Evolutionary conservation across 2,797 vertebrate genomes (phyloP).

Genomic region (Megalops cyprinoides): DNA sequence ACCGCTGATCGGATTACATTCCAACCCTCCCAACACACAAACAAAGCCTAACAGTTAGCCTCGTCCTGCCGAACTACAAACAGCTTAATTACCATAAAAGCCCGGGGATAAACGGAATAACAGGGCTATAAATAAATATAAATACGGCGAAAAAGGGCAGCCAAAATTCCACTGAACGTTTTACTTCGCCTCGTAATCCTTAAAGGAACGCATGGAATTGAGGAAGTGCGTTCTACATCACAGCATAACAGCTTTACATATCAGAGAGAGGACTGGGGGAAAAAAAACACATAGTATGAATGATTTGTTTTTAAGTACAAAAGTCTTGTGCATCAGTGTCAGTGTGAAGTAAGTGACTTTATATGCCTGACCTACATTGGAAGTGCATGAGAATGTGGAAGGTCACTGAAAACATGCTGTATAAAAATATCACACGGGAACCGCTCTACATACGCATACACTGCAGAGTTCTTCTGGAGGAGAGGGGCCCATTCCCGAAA

Average conservation of each 20-base stretch:
- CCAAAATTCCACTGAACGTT: no score
- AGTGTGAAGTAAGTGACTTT: neutral
- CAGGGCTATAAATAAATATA: neutral
- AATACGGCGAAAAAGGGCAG: neutral
- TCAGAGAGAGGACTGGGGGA: neutral
- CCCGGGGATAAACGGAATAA: constrained; percentile 12
- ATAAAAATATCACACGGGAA: no score
- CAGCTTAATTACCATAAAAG: constrained; percentile 29
- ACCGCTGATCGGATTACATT: constrained; percentile 15
- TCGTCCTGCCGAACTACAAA: neutral
- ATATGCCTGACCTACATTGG: neutral
- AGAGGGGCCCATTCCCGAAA: no score
- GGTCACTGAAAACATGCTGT: neutral
- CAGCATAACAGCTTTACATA: neutral
- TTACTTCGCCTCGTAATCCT: neutral
- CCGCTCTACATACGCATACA: no score
- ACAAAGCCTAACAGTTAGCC: constrained; percentile 13
- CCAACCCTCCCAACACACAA: neutral
- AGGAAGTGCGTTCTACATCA: neutral
- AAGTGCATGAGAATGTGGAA: neutral
- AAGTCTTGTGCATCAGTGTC: neutral
- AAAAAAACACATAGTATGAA: neutral
- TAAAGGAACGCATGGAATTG: neutral
- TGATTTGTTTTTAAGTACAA: no score
- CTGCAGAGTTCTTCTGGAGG: no score